Evolutionary conservation across 2,888 invertebrate species (phyloP).

Genomic region (Coelogynopora nodosa): DNA sequence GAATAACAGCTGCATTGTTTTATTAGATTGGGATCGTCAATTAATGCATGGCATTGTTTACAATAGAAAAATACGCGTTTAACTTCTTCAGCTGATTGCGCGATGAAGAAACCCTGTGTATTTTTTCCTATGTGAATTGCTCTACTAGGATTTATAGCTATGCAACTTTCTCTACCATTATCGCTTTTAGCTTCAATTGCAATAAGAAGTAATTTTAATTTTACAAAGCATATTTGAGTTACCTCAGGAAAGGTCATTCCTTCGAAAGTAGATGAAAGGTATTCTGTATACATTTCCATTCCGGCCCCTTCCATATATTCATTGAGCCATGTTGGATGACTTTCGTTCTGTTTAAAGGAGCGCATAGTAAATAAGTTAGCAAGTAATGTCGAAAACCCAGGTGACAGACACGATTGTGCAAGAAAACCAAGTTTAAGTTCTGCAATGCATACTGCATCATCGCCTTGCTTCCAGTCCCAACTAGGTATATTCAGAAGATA

Average conservation of each 20-base stretch:
- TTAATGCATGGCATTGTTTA: conserved; percentile 80
- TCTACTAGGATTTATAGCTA: conserved; percentile 85
- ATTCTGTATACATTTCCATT: conserved; percentile 99
- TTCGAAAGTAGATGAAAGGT: conserved; percentile 96
- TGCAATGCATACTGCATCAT: conserved; percentile 97
- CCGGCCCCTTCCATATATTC: conserved; percentile 99
- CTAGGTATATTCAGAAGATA: conserved; percentile 99
- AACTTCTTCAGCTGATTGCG: conserved; percentile 71
- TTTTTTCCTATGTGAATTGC: conserved; percentile 88
- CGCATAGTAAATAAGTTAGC: conserved; percentile 99
- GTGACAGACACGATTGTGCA: conserved; percentile 97
- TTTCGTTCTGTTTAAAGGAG: conserved; percentile 64
- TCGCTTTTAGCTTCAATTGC: conserved; percentile 87
- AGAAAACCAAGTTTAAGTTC: conserved; percentile 98
- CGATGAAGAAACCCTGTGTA: conserved; percentile 99
- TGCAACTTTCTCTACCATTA: conserved; percentile 74
- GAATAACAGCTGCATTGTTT: conserved; percentile 32
- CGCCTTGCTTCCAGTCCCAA: conserved; percentile 99
- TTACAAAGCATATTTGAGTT: conserved; percentile 99
- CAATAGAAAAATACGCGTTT: conserved; percentile 89
- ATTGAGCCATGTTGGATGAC: conserved; percentile 99
- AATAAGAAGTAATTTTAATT: conserved; percentile 87
- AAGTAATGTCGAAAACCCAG: conserved; percentile 99
- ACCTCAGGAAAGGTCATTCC: conserved; percentile 99
- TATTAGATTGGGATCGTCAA: neutral